These are phyloP conservation scores for Ceratina australensis DNA, from an alignment of 1,140 invertebrate genomes.

Conservation along the genomic window DNA sequence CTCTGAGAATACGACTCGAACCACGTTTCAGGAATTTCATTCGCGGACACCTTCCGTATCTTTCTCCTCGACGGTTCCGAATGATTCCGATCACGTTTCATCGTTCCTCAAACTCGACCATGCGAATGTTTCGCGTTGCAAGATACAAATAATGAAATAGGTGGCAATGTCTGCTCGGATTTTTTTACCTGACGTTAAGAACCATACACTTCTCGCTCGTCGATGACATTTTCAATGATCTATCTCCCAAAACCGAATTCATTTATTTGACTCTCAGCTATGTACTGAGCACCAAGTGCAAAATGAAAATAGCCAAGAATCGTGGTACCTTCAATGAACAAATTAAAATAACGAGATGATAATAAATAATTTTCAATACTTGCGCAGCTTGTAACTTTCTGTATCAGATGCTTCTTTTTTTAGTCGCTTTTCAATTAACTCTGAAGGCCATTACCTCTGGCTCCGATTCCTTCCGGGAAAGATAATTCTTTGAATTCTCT, in stretches of 20 bases:
- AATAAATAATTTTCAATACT: no score
- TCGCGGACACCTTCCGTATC: constrained; percentile 13
- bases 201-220: no score
- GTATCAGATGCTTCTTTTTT: background rate
- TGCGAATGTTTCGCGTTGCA: background rate
- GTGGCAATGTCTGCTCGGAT: background rate
- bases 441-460: background rate
- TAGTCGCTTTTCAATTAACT: background rate
- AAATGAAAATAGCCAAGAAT: no score
- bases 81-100: background rate
- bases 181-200: background rate
- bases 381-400: no score
- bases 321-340: no score
- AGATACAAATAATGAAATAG: background rate
- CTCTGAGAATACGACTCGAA: constrained; percentile 16
- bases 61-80: background rate
- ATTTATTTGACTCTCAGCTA: no score
- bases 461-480: background rate
- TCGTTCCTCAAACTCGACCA: background rate
- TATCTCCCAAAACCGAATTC: background rate
- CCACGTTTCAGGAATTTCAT: constrained; percentile 37
- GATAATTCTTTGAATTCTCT: constrained; percentile 26
- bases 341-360: no score
- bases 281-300: no score
- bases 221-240: background rate